Evolutionary conservation across 2,113 vertebrate species (phyloP), one percentile per base, ranked within the genome.

Genomic region (Ceyx margarethae): DNA sequence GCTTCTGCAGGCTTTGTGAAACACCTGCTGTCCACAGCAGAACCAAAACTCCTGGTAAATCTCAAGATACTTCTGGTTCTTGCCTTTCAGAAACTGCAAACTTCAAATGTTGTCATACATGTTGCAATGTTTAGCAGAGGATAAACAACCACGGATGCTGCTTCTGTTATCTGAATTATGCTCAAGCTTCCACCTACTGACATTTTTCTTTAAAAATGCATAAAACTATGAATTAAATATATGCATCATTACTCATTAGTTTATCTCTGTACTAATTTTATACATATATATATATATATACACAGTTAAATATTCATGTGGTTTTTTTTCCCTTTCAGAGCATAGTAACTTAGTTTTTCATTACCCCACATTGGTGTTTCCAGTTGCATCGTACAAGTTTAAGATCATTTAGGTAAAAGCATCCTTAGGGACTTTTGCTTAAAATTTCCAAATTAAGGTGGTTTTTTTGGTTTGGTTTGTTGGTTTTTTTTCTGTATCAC

Each of bases 161-260:
- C 50, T 82, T 89, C 91, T 92, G 33, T 72, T 88, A 57, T 51
- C 93, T 96, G 91, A 96, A 97, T 97, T 92, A 91, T 93, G 86
- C 53, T 66, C 61, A 84, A 76, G 43, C 58, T 80, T 72, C 57
- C 48, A 78, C 18, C 23, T 80, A 87, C 87, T 80, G 73, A 85
- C 43, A 88, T 91, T 89, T 89, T 90, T 87, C 75, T 72, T 89
- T 60, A 96, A 96, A 94, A 94, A 78, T 89, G 50, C 31, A 94
- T 93, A 50, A 25, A 94, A 85, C 8, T 42, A 95, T 94, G 85
- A 97, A 96, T 95, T 94, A 95, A 97, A 95, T 90, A 93, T 80
- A 80, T 51, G 48, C 89, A 95, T 93, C 89, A 72, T 45, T 95
- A 66, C 87, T 91, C 83, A 91, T 91, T 77, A 96, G 67, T 95